These are phyloP conservation scores for Onchidella celtica DNA, from an alignment of 2,888 invertebrate genomes.

Conservation along the genomic window DNA sequence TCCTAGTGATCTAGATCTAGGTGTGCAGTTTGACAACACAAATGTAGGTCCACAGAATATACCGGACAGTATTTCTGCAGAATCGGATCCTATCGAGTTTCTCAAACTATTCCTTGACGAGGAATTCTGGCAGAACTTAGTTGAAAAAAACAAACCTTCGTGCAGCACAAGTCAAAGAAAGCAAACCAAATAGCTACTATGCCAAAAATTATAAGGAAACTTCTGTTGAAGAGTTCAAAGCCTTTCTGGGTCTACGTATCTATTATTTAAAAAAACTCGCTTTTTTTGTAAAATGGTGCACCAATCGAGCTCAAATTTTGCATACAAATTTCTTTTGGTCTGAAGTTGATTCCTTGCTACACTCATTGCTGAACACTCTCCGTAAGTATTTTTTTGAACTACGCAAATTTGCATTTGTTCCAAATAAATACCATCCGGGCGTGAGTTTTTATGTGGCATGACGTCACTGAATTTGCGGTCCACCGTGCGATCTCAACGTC, in stretches of 20 bases:
- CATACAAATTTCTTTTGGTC: too few relatives aligned
- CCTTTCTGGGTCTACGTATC: conserved; percentile 48
- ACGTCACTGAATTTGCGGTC: too few relatives aligned
- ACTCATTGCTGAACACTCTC: too few relatives aligned
- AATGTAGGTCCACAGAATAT: conserved; percentile 36
- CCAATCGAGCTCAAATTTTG: too few relatives aligned
- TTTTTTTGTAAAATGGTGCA: too few relatives aligned
- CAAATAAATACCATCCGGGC: too few relatives aligned
- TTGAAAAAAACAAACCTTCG: conserved; percentile 33
- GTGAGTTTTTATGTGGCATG: too few relatives aligned
- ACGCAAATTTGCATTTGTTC: too few relatives aligned
- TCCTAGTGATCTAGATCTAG: background rate
- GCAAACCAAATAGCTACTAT: conserved; percentile 38
- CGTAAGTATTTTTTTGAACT: too few relatives aligned
- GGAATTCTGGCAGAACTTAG: conserved; percentile 17
- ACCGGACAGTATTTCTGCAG: conserved; percentile 26
- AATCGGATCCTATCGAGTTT: conserved; percentile 35
- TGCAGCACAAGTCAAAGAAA: conserved; percentile 25
- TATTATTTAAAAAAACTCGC: too few relatives aligned
- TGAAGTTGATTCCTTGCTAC: too few relatives aligned
- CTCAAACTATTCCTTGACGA: conserved; percentile 29
- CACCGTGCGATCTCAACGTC: too few relatives aligned
- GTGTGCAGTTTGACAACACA: background rate
- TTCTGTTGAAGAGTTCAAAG: conserved; percentile 48
- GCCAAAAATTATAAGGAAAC: conserved; percentile 34